These are phyloP conservation scores for Oxyscelio sp. DNA, from an alignment of 2,888 invertebrate genomes.

Conservation along the genomic window DNA sequence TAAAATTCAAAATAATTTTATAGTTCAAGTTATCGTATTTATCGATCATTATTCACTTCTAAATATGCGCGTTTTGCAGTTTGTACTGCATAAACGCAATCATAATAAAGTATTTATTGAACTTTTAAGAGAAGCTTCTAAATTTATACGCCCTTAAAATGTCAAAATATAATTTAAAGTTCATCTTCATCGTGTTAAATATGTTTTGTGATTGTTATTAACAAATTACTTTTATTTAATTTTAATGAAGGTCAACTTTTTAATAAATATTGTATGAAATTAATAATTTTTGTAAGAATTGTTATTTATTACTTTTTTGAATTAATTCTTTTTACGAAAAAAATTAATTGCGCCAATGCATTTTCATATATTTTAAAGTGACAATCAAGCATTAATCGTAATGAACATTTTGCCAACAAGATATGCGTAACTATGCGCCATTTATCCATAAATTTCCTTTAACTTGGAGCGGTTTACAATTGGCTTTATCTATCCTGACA, in stretches of 20 bases:
- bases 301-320: too few species aligned
- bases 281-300: too few species aligned
- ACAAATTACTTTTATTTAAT: not conserved
- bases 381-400: not conserved
- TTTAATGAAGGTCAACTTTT: too few species aligned
- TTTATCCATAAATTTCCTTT: conserved; percentile 46
- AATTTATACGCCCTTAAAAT: conserved; percentile 20
- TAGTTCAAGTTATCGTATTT: too few species aligned
- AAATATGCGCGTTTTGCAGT: too few species aligned
- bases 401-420: conserved; percentile 40
- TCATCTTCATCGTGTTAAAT: conserved; percentile 22
- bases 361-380: too few species aligned
- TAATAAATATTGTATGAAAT: too few species aligned
- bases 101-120: conserved; percentile 16
- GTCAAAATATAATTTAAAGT: conserved; percentile 34
- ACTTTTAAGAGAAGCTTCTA: not conserved
- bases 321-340: not conserved
- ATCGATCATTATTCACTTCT: too few species aligned
- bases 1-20: too few species aligned
- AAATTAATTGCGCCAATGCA: too few species aligned
- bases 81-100: not conserved
- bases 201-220: conserved; percentile 33
- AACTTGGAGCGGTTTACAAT: conserved; percentile 53
- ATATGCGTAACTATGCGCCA: conserved; percentile 27
- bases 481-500: conserved; percentile 49